These are phyloP conservation scores for Drymodes brunneopygia DNA, from an alignment of 2,113 vertebrate genomes.

Conservation along the genomic window DNA sequence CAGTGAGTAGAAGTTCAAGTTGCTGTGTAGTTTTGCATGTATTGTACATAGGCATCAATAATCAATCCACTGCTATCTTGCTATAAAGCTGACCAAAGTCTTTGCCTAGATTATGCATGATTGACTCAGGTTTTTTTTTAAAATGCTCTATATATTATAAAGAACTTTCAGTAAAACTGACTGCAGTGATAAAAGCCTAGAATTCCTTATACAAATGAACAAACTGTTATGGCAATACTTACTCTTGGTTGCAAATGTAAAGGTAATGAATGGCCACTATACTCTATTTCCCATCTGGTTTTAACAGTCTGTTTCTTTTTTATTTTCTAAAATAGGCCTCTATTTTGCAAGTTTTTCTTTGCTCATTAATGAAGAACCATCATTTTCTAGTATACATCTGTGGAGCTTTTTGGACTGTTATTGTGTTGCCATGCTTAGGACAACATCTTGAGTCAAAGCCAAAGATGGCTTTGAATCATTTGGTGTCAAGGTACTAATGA, in stretches of 20 bases:
- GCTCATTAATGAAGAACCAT: constrained; percentile 46
- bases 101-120: neutral
- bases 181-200: neutral
- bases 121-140: neutral
- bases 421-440: constrained; percentile 37
- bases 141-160: neutral
- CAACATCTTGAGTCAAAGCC: constrained; percentile 69
- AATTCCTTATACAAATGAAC: neutral
- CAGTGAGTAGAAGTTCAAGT: neutral
- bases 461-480: constrained; percentile 71
- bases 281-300: neutral
- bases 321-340: neutral
- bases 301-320: constrained; percentile 23
- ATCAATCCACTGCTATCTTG: neutral
- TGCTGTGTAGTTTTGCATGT: neutral
- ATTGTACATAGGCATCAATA: neutral
- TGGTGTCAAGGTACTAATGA: constrained; percentile 71
- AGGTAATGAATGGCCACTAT: neutral
- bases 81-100: neutral
- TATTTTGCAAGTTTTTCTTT: constrained; percentile 45
- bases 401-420: constrained; percentile 41
- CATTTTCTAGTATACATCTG: constrained; percentile 36
- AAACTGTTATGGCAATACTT: neutral
- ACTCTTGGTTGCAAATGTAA: neutral
- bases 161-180: neutral